A percentile compares a stretch with the other conserved stretches of the same genome.
Evolutionary conservation across 2,888 invertebrate species (phyloP).

Genomic region (Dilophus febrilis): DNA sequence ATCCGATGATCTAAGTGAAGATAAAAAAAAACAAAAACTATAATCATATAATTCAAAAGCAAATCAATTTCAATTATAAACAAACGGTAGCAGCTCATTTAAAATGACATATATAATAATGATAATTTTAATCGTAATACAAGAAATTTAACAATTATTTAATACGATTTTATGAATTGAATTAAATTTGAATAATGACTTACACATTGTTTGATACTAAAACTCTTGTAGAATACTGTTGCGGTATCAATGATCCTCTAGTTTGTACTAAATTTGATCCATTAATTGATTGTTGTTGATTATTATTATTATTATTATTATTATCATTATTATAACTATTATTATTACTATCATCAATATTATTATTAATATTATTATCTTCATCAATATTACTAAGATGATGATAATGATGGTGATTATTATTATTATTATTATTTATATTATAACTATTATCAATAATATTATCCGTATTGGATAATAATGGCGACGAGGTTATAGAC

Average conservation of each 20-base stretch:
- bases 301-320: background rate
- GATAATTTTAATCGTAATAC: too few species aligned
- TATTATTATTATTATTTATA: constrained; percentile 3
- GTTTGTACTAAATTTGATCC: too few species aligned
- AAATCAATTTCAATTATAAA: too few species aligned
- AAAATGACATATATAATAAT: too few species aligned
- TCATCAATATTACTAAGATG: background rate
- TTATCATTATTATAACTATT: background rate
- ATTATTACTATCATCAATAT: background rate
- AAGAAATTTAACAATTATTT: too few species aligned
- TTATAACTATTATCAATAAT: background rate
- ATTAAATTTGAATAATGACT: too few species aligned
- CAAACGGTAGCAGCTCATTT: too few species aligned
- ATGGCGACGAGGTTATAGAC: too few species aligned
- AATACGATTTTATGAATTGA: too few species aligned
- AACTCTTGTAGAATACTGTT: constrained; percentile 18
- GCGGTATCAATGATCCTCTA: constrained; percentile 32
- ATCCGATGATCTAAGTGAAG: constrained; percentile 28
- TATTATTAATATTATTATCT: background rate
- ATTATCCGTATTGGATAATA: background rate
- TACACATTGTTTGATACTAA: constrained; percentile 35
- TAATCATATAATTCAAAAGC: constrained; percentile 7
- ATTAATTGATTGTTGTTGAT: too few species aligned
- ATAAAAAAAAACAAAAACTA: constrained; percentile 7
- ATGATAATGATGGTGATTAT: background rate